Evolutionary conservation across 1,140 invertebrate species (phyloP), one percentile per base, ranked within the genome.

Genomic region (Eriocheir sinensis): DNA sequence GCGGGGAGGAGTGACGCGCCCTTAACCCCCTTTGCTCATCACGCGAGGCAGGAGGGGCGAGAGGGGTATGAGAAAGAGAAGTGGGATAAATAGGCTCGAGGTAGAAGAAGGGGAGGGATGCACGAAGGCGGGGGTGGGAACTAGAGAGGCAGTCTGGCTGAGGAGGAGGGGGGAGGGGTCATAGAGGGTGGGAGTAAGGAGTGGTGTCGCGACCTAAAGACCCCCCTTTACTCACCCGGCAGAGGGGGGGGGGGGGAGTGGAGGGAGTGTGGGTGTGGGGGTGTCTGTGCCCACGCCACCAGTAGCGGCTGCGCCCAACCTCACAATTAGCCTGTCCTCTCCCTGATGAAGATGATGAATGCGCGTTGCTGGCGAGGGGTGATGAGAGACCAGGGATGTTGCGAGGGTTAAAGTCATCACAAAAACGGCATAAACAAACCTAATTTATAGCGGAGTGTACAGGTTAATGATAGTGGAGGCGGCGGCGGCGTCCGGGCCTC

Each of bases 341-440:
- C 88, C 36, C 88, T 89, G 88, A 89, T 89, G 88, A 89, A 89
- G 88, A 89, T 89, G 88, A 89, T 89, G 48, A 89, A 89, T 89
- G 88, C 88, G 88, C 88, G 40, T 72, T 72, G 60, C 12, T 72
- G 27, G 60, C 60, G 60, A 72, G 36, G 41, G 34, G 88, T 89
- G 91, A 81, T 41, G 91, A 92, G 91, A 83, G 91, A 41, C 91
- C n/a, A 32, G 36, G 40, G 91, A 83, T 38, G 80, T 92, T 44
- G 91, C 21, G 40, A 72, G 89, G 53, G 89, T 60, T 79, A 79
- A 36, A 79, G 53, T 91, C 90, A 81, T 92, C 72, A 81, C 60
- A 92, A 92, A 80, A 92, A 92, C 72, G 36, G 90, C 60, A 81
- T 92, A 92, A 92, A 92, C 90, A 92, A 91, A 91, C 72, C 90